A percentile compares a stretch with the other conserved stretches of the same genome.
Evolutionary conservation across 2,888 invertebrate genomes (phyloP).

Genomic region (Dexiosoma caninum): DNA sequence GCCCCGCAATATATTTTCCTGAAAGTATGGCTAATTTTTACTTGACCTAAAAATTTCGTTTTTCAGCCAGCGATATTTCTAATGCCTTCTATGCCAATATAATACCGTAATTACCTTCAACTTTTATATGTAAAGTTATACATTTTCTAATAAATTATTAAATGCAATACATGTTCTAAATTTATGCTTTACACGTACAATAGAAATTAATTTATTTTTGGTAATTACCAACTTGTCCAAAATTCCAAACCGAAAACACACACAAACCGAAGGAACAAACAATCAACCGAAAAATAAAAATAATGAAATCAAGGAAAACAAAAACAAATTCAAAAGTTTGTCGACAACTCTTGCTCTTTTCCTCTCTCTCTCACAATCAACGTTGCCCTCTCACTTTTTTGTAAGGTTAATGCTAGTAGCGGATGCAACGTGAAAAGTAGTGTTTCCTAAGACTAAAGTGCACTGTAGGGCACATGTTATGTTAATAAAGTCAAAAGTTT

Average conservation of each 20-base stretch:
- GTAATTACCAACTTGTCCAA: conserved; percentile 57
- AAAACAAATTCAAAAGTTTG: conserved; percentile 26
- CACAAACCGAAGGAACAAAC: conserved; percentile 17
- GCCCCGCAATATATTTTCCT: no score
- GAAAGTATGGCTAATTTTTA: no score
- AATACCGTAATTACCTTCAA: not conserved
- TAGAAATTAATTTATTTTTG: conserved; percentile 54
- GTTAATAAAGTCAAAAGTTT: not conserved
- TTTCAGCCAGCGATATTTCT: no score
- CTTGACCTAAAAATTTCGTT: no score
- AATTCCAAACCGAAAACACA: conserved; percentile 21
- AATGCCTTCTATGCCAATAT: not conserved
- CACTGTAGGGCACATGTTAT: not conserved
- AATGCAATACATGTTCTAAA: not conserved
- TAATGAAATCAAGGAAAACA: not conserved
- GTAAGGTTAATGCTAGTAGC: not conserved
- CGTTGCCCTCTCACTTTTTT: no score
- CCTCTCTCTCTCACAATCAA: no score
- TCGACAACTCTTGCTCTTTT: not conserved
- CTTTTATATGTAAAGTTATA: not conserved
- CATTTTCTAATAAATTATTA: conserved; percentile 18
- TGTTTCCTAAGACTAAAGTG: not conserved
- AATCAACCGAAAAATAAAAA: conserved; percentile 8
- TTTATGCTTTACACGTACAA: conserved; percentile 53
- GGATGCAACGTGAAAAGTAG: not conserved